A percentile compares a stretch with the other conserved stretches of the same genome.
phyloP scores from a whole-genome alignment of 2,888 invertebrate genomes.

The Aelia acuminata region DNA sequence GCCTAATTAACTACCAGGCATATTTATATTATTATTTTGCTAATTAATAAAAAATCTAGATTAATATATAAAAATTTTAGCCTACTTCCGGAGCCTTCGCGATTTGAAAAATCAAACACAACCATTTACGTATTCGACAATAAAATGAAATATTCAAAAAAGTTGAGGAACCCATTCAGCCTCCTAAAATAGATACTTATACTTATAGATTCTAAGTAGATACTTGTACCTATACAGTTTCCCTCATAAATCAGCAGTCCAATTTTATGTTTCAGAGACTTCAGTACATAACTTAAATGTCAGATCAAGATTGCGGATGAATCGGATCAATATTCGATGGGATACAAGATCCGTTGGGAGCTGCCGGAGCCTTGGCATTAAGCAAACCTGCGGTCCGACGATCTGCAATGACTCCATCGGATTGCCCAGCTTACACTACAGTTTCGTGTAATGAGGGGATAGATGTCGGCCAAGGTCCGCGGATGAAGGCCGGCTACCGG shows the following conservation, averaged over 20 bases:
- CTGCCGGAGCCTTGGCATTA: conserved; percentile 34
- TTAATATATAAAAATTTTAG: too few relatives aligned
- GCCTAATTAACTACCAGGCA: too few relatives aligned
- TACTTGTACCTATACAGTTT: too few relatives aligned
- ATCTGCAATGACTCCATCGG: neutral
- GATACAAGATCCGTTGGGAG: neutral
- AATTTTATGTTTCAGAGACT: neutral
- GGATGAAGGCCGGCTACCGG: neutral
- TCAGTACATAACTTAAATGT: neutral
- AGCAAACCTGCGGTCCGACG: neutral
- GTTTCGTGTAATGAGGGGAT: neutral
- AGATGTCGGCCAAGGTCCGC: conserved; percentile 27
- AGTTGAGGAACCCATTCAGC: too few relatives aligned
- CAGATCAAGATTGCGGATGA: conserved; percentile 3
- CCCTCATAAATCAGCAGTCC: neutral
- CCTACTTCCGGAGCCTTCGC: too few relatives aligned
- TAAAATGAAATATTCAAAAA: too few relatives aligned
- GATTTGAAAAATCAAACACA: too few relatives aligned
- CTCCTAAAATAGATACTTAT: too few relatives aligned
- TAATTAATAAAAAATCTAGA: too few relatives aligned
- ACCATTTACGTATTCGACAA: too few relatives aligned
- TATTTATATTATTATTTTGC: too few relatives aligned
- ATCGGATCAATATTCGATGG: conserved; percentile 2
- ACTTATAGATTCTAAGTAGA: too few relatives aligned
- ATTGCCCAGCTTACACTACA: neutral